Percentiles rank a stretch among this genome's conserved stretches.
Conservation (phyloP, 2,888 invertebrate genomes). For the Merodon equestris region DNA sequence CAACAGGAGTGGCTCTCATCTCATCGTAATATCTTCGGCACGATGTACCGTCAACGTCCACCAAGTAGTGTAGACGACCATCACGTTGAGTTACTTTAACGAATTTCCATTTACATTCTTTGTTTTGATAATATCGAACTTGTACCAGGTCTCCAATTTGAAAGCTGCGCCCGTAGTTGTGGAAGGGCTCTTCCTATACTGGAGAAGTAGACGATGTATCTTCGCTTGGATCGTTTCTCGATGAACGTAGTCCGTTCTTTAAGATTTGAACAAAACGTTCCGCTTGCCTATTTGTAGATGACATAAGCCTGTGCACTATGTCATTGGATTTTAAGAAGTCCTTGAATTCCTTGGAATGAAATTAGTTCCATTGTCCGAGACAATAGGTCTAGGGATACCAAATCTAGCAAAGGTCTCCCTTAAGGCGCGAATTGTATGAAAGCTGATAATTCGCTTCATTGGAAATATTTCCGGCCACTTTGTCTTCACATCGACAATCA, state of each 20-base stretch:
- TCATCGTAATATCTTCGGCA: slow-evolving; percentile 10
- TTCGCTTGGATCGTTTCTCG: slow-evolving; percentile 12
- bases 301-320: slow-evolving; percentile 2
- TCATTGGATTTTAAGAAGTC: neutral
- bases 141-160: slow-evolving; percentile 16
- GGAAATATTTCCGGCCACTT: neutral
- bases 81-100: neutral
- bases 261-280: neutral
- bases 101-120: slow-evolving; percentile 3
- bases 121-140: slow-evolving; percentile 8
- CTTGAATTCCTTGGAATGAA: slow-evolving; percentile 28
- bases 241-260: slow-evolving; percentile 2
- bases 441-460: slow-evolving; percentile 15
- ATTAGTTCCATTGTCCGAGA: slow-evolving; percentile 36
- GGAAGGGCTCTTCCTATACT: slow-evolving; percentile 10
- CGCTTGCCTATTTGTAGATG: slow-evolving; percentile 9
- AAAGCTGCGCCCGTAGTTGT: slow-evolving; percentile 10
- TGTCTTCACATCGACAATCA: too few species aligned
- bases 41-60: slow-evolving; percentile 11
- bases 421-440: slow-evolving; percentile 12
- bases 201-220: slow-evolving; percentile 10
- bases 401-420: slow-evolving; percentile 22
- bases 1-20: slow-evolving; percentile 10
- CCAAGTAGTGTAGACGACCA: too few species aligned
- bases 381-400: slow-evolving; percentile 16